These are phyloP conservation scores for Mionectes olivaceus DNA, from an alignment of 2,797 vertebrate genomes.

Conservation along the genomic window DNA sequence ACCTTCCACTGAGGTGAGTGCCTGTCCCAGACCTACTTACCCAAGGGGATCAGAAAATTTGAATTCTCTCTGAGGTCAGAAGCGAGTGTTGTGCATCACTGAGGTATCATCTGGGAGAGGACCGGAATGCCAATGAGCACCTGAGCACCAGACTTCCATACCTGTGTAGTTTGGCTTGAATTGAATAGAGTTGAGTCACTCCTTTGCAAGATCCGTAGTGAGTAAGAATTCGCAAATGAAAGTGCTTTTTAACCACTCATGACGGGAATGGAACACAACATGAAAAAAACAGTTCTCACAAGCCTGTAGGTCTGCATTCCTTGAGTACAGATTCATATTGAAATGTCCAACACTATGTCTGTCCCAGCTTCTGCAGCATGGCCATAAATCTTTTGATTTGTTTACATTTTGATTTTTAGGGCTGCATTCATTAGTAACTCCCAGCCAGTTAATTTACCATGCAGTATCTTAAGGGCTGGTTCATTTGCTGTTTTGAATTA, in stretches of 20 bases:
- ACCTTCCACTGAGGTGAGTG: conserved; percentile 79
- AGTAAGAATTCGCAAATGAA: not conserved
- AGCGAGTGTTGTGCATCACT: not conserved
- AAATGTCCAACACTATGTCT: not conserved
- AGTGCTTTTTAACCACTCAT: not conserved
- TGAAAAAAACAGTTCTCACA: not conserved
- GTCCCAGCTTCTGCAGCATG: not conserved
- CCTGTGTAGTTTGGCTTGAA: not conserved
- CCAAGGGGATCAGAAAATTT: not conserved
- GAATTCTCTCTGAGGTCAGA: not conserved
- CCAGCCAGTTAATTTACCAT: not conserved
- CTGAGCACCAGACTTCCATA: not conserved
- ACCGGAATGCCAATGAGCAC: not conserved
- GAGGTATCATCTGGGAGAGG: not conserved
- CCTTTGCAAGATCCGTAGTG: not conserved
- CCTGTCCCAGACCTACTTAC: not conserved
- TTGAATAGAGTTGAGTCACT: not conserved
- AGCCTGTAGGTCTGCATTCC: not conserved
- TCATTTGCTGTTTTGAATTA: not conserved
- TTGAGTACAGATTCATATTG: not conserved
- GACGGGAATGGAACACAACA: not conserved
- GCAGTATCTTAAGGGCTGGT: not conserved
- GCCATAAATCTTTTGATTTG: not conserved
- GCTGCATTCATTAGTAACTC: not conserved
- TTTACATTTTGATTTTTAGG: not conserved